These are phyloP conservation scores for Temnothorax ravouxi DNA, from an alignment of 2,888 invertebrate species.

Conservation along the genomic window DNA sequence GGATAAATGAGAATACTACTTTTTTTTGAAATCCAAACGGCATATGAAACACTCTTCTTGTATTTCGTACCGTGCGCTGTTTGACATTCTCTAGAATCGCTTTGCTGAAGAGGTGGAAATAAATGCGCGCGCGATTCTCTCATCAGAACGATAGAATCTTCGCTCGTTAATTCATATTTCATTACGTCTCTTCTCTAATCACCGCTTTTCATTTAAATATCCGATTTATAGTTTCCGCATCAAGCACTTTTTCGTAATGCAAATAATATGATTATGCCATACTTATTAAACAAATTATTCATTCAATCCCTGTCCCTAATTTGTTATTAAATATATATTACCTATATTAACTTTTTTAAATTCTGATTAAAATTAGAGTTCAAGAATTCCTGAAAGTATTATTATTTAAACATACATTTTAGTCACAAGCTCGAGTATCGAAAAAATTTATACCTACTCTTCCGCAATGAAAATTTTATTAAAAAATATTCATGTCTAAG, in stretches of 20 bases:
- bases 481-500: conserved; percentile 6
- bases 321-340: conserved; percentile 9
- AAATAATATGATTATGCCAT: conserved; percentile 6
- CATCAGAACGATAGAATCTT: conserved; percentile 19
- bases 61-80: background rate
- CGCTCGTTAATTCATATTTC: conserved; percentile 27
- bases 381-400: background rate
- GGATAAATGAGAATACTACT: background rate
- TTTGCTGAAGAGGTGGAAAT: conserved; percentile 29
- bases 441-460: background rate
- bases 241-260: background rate
- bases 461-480: background rate
- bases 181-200: conserved; percentile 15
- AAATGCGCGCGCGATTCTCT: conserved; percentile 6
- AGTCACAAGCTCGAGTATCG: background rate
- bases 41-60: conserved; percentile 1
- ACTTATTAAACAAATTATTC: conserved; percentile 5
- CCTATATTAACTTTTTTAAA: conserved; percentile 7
- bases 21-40: conserved; percentile 17
- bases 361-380: background rate
- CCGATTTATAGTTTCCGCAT: background rate
- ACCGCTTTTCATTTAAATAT: conserved; percentile 5
- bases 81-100: conserved; percentile 3
- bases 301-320: background rate
- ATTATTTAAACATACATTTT: background rate